phyloP scores from a whole-genome alignment of 2,113 vertebrate species.

The Actenoides lindsayi region DNA sequence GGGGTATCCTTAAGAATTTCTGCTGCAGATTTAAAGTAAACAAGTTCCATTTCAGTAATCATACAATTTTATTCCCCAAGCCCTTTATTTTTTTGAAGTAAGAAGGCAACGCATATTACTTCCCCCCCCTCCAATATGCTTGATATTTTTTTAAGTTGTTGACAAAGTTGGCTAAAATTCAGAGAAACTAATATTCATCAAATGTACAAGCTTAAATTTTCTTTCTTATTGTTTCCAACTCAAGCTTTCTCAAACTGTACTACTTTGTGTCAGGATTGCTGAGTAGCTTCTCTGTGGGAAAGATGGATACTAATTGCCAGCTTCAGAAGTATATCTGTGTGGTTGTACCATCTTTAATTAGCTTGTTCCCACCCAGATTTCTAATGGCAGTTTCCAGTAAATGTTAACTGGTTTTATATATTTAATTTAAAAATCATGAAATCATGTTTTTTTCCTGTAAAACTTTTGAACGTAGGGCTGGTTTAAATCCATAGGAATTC shows the following conservation, averaged over 20 bases:
- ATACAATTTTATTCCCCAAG: background rate
- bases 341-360: background rate
- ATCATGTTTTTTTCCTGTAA: background rate
- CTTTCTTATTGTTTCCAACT: background rate
- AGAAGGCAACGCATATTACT: accelerated
- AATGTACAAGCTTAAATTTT: background rate
- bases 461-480: background rate
- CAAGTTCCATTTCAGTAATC: background rate
- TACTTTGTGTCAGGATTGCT: background rate
- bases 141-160: background rate
- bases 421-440: background rate
- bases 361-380: background rate
- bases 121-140: background rate
- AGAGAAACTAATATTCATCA: background rate
- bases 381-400: background rate
- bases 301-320: background rate
- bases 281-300: background rate
- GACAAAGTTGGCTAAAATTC: background rate
- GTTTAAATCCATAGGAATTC: background rate
- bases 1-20: background rate
- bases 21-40: conserved; percentile 18
- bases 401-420: background rate
- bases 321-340: background rate
- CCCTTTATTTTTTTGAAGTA: background rate
- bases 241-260: background rate